phyloP scores from a whole-genome alignment of 2,113 vertebrate species.

The Grus americana region DNA sequence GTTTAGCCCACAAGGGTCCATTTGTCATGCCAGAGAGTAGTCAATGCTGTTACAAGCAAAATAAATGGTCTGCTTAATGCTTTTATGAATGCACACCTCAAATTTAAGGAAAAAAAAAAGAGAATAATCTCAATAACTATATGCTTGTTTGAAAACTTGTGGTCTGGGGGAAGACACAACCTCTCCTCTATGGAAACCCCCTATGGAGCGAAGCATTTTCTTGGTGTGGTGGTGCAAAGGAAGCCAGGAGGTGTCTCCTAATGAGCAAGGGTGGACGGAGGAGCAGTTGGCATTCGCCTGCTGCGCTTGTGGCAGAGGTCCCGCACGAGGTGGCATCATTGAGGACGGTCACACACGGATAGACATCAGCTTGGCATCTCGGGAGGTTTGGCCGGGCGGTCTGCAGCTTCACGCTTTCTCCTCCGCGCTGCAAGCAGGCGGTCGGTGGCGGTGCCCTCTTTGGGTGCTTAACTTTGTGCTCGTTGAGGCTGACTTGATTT shows the following conservation, averaged over 20 bases:
- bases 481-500: background rate
- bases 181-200: background rate
- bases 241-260: background rate
- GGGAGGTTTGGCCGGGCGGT: fast-evolving
- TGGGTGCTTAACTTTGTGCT: background rate
- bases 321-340: background rate
- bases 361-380: background rate
- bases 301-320: background rate
- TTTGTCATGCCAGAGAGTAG: constrained; percentile 18
- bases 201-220: background rate
- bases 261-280: background rate
- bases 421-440: fast-evolving
- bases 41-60: background rate
- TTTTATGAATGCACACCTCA: constrained; percentile 3
- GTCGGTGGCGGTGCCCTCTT: fast-evolving
- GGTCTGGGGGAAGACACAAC: background rate
- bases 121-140: background rate
- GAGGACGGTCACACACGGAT: fast-evolving
- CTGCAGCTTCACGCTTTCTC: background rate
- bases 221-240: background rate
- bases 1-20: background rate
- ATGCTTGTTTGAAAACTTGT: background rate
- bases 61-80: background rate
- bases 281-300: background rate
- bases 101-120: background rate